phyloP scores from a whole-genome alignment of 2,888 invertebrate species.

The Lasioglossum lativentre region DNA sequence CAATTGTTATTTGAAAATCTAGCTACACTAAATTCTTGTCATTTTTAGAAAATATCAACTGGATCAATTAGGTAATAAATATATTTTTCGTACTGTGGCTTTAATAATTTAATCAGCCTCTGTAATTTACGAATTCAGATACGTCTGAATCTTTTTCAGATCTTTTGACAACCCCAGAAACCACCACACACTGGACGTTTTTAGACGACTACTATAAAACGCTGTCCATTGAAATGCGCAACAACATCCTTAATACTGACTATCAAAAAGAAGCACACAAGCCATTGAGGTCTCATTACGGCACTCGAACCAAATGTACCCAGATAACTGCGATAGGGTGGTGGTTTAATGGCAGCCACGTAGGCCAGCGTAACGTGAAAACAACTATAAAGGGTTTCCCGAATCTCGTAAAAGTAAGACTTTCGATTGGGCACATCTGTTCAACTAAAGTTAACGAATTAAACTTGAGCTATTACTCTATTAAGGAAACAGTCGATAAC shows the following conservation, averaged over 20 bases:
- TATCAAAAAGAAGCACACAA: slow-evolving; percentile 1
- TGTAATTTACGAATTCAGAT: not conserved
- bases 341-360: slow-evolving; percentile 11
- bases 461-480: not conserved
- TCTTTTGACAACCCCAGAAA: not conserved
- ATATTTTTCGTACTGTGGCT: too few relatives aligned
- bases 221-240: not conserved
- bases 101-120: too few relatives aligned
- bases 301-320: slow-evolving; percentile 43
- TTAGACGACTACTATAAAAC: not conserved
- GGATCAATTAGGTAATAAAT: too few relatives aligned
- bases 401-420: slow-evolving; percentile 9
- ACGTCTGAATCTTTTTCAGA: not conserved
- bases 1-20: too few relatives aligned
- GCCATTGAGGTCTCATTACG: not conserved
- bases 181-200: not conserved
- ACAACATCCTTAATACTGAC: not conserved
- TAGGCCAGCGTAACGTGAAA: slow-evolving; percentile 9
- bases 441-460: not conserved
- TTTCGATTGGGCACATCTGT: not conserved
- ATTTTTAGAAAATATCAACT: too few relatives aligned
- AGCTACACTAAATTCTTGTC: too few relatives aligned
- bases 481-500: not conserved
- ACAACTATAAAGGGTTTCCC: slow-evolving; percentile 1
- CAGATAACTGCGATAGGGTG: slow-evolving; percentile 57